Base-by-base conservation (phyloP, 2,797 vertebrate genomes). In the Botia kubotai region DNA sequence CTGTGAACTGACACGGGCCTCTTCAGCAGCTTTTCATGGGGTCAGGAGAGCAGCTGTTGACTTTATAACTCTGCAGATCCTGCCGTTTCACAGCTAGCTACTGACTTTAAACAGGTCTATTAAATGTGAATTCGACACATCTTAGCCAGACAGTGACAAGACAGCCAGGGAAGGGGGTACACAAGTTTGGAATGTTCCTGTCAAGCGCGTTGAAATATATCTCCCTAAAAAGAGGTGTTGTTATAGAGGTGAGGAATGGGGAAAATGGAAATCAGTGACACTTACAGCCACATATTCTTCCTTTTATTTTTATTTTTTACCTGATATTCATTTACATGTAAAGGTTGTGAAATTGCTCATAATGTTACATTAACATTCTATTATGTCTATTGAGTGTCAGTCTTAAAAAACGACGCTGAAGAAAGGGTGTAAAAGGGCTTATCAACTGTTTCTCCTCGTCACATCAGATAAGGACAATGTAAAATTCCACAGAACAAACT, bases 11-110 rank as follows among this genome's bases (percentile, higher is more conserved):
- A 78, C 70, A 69, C 75, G 75, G 82, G 77, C 86, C 83, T 80
- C 83, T 85, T 81, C 85, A 86, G 80, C 66, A 73, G 80, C 69
- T 75, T 79, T 86, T 81, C 75, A 80, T 21, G 76, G 78, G 84
- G 82, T 81, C 81, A 84, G 80, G 81, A 87, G 81, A 83, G 82
- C 72, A 67, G 39, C 83, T 86, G 82, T 87, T 87, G 87, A 86
- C 84, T 87, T 86, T 84, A 85, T 87, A 83, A 86, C 84, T 81
- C 84, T 84, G 75, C 75, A 43, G 81, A 83, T 82, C 80, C 80
- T 87, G 83, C 81, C 69, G 84, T 83, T 87, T 89, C 80, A 84
- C 86, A 86, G 86, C 86, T 83, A 86, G 84, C 75, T 80, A 80
- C 80, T 43, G 68, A 84, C 84, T 87, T 83, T 84, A 82, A 84